A percentile compares a stretch with the other conserved stretches of the same genome.
Conservation (phyloP, 2,797 vertebrate species). For the Phataginus tetradactyla region DNA sequence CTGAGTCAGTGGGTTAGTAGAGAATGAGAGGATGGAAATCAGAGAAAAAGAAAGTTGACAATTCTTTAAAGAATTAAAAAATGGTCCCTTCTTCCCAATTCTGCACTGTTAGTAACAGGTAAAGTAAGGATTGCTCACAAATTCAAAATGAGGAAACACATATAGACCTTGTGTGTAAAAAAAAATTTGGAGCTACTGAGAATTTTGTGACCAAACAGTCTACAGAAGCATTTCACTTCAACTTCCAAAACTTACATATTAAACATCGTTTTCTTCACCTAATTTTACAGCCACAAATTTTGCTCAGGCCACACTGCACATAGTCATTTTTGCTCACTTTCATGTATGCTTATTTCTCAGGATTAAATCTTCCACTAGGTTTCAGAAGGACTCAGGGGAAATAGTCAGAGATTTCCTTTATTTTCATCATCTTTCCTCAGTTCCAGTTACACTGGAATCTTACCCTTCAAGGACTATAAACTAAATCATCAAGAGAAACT, state of each 20-base stretch:
- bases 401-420: not conserved
- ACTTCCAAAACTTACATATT: not conserved
- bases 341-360: not conserved
- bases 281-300: not conserved
- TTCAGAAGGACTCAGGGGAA: not conserved
- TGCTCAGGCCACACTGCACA: not conserved
- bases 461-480: not conserved
- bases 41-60: not conserved
- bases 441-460: not conserved
- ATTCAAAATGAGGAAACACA: not conserved
- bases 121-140: not conserved
- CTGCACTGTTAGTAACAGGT: not conserved
- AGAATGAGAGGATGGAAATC: not conserved
- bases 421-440: not conserved
- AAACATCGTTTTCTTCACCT: not conserved
- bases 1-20: not conserved
- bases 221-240: not conserved
- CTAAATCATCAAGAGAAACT: not conserved
- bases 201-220: not conserved
- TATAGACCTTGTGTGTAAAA: not conserved
- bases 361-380: not conserved
- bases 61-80: not conserved
- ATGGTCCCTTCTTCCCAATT: not conserved
- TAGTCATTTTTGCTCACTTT: not conserved
- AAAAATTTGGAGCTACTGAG: not conserved